Evolutionary conservation across 2,888 invertebrate genomes (phyloP).

Genomic region (Polydrusus tereticollis): DNA sequence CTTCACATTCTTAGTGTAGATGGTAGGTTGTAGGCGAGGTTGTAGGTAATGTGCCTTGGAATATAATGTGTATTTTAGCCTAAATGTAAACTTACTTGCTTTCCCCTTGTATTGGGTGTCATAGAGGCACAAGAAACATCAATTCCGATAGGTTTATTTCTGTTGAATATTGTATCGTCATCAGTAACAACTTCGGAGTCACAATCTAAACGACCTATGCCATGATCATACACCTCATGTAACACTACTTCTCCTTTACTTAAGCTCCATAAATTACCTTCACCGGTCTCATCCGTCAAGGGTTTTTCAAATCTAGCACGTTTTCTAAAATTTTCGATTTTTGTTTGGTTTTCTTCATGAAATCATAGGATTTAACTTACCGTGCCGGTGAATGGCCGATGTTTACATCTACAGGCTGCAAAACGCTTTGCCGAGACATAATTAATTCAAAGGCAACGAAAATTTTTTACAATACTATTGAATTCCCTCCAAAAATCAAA

Average conservation of each 20-base stretch:
- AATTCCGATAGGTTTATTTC: conserved; percentile 54
- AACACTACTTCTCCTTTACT: conserved; percentile 64
- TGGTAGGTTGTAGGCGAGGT: too few relatives aligned
- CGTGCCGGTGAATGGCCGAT: conserved; percentile 60
- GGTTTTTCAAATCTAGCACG: conserved; percentile 61
- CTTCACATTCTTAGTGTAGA: too few relatives aligned
- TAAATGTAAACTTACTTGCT: conserved; percentile 56
- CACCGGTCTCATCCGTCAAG: conserved; percentile 45
- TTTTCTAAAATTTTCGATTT: conserved; percentile 53
- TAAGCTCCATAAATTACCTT: conserved; percentile 59
- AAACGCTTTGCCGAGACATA: conserved; percentile 51
- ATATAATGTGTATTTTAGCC: too few relatives aligned
- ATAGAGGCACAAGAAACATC: conserved; percentile 59
- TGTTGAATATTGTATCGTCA: conserved; percentile 57
- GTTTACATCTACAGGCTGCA: conserved; percentile 59
- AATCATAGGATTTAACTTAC: conserved; percentile 51
- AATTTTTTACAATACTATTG: neutral
- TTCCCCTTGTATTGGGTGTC: conserved; percentile 56
- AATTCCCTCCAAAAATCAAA: neutral
- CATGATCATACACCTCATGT: conserved; percentile 72
- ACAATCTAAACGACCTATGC: conserved; percentile 71
- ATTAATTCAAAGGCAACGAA: neutral
- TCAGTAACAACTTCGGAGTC: conserved; percentile 59
- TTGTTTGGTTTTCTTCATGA: neutral
- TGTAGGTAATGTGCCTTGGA: too few relatives aligned